Evolutionary conservation across 2,113 vertebrate species (phyloP).

Genomic region (Laterallus jamaicensis): DNA sequence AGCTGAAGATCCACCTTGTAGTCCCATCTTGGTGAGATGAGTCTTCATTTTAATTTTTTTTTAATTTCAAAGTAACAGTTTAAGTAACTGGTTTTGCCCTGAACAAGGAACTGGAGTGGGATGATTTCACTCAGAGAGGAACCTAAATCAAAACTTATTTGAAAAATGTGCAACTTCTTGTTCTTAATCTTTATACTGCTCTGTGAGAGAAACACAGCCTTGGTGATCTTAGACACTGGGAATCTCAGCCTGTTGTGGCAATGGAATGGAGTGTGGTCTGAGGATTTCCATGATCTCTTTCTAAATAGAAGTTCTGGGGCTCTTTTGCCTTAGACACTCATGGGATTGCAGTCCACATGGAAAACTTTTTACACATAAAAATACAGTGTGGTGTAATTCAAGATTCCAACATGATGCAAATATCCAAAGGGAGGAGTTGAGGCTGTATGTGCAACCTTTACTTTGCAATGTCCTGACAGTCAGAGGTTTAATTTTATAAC

Average conservation of each 20-base stretch:
- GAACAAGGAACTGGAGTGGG: not conserved
- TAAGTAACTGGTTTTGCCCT: not conserved
- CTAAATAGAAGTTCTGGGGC: accelerated
- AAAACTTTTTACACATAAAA: not conserved
- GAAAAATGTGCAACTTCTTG: not conserved
- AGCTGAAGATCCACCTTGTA: not conserved
- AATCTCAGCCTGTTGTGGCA: not conserved
- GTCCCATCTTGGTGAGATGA: not conserved
- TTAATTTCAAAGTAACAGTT: not conserved
- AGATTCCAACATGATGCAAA: not conserved
- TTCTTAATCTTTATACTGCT: not conserved
- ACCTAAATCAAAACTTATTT: not conserved
- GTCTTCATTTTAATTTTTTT: not conserved
- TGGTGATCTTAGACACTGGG: not conserved
- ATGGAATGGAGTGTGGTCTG: not conserved
- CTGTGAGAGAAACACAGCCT: not conserved
- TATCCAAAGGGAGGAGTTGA: not conserved
- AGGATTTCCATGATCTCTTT: not conserved
- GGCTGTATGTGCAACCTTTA: not conserved
- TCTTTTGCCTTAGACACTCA: not conserved
- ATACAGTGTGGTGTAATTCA: not conserved
- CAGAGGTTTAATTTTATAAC: not conserved
- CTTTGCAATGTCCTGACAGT: not conserved
- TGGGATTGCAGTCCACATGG: not conserved
- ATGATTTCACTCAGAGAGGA: not conserved